Conservation (phyloP, 2,113 vertebrate species). For the Gallinago jamesoni region DNA sequence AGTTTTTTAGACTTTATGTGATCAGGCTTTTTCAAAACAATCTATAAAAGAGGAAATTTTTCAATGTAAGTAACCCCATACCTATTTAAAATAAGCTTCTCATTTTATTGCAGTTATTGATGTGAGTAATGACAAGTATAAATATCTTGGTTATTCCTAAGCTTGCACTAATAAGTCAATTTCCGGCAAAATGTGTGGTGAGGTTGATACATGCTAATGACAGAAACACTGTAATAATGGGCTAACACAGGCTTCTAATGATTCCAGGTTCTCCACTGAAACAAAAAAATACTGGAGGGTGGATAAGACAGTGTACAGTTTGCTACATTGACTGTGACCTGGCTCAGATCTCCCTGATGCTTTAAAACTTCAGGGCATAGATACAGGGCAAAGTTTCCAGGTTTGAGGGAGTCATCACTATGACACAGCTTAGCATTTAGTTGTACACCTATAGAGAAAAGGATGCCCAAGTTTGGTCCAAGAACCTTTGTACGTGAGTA, state of each 20-base stretch:
- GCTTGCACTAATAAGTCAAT: background rate
- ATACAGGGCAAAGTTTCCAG: background rate
- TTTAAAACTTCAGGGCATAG: background rate
- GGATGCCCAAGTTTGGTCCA: background rate
- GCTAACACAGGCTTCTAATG: background rate
- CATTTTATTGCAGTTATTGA: background rate
- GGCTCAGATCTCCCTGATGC: background rate
- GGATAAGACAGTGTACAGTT: background rate
- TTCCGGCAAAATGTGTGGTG: accelerated
- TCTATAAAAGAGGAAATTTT: background rate
- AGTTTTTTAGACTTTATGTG: background rate
- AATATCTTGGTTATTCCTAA: background rate
- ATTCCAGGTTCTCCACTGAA: background rate
- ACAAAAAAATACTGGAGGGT: background rate
- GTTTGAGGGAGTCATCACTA: background rate
- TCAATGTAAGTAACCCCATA: background rate
- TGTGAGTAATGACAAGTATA: background rate
- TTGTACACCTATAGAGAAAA: background rate
- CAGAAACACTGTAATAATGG: background rate
- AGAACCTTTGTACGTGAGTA: background rate
- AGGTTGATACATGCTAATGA: background rate
- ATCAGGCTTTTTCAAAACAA: background rate
- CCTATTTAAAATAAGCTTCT: background rate
- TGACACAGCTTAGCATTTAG: background rate
- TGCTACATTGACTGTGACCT: background rate